These are phyloP conservation scores for Petrocephalus microphthalmus DNA, from an alignment of 2,113 vertebrate species.

Conservation along the genomic window DNA sequence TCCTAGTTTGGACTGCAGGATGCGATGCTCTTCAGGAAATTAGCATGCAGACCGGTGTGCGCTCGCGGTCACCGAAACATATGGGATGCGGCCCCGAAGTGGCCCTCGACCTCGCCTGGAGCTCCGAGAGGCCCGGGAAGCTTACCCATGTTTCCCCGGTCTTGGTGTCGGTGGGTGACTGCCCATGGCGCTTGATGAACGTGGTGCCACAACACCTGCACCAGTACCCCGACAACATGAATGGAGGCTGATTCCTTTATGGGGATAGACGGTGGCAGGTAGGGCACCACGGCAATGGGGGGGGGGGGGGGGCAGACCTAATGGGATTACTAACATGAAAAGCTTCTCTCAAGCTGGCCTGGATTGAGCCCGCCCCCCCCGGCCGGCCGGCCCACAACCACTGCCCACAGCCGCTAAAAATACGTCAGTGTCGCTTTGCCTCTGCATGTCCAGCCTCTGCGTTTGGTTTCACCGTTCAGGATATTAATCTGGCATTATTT, in stretches of 20 bases:
- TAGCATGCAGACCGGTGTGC: background rate
- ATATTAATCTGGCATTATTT: constrained; percentile 16
- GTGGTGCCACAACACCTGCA: constrained; percentile 61
- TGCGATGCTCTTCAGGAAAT: background rate
- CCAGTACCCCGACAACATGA: constrained; percentile 68
- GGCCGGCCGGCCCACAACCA: constrained; percentile 13
- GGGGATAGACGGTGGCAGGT: constrained; percentile 28
- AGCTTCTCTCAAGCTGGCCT: constrained; percentile 57
- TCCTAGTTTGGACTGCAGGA: background rate
- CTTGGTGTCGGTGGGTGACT: constrained; percentile 67
- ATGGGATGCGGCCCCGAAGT: background rate
- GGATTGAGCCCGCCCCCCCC: constrained; percentile 45
- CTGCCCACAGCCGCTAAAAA: constrained; percentile 25
- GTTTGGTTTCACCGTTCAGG: background rate
- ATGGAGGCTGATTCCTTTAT: constrained; percentile 32
- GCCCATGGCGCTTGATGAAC: constrained; percentile 63
- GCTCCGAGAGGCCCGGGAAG: background rate
- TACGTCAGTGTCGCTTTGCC: background rate
- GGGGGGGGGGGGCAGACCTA: constrained; percentile 52
- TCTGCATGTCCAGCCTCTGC: background rate
- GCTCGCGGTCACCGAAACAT: background rate
- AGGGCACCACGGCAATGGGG: constrained; percentile 20
- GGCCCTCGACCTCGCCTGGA: background rate
- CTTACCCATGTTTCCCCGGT: constrained; percentile 76
- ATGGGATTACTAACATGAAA: constrained; percentile 65